These are phyloP conservation scores for Hypomecis punctinalis DNA, from an alignment of 2,888 invertebrate genomes.

Conservation along the genomic window DNA sequence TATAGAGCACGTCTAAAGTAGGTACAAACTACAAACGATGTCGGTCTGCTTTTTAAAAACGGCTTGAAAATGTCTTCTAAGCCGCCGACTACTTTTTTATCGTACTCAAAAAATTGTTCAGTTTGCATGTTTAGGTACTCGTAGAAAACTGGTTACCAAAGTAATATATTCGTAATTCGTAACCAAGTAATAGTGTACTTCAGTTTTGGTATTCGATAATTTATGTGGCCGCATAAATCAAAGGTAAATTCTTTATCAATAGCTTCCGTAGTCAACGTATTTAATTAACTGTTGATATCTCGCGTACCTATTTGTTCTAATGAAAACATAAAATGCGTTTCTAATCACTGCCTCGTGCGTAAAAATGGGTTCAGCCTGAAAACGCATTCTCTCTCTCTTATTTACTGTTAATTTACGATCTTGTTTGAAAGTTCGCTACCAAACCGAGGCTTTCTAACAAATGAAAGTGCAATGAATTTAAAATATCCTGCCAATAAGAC, in stretches of 20 bases:
- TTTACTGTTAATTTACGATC: background rate
- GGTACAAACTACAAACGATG: too few relatives aligned
- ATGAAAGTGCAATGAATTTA: slow-evolving; percentile 7
- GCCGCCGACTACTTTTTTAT: too few relatives aligned
- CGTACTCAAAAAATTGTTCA: too few relatives aligned
- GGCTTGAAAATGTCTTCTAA: too few relatives aligned
- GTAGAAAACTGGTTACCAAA: too few relatives aligned
- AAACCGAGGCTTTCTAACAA: background rate
- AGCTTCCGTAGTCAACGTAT: background rate
- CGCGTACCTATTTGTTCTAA: slow-evolving; percentile 5
- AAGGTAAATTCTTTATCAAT: background rate
- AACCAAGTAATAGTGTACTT: too few relatives aligned
- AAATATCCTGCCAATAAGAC: background rate
- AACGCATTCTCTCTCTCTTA: background rate
- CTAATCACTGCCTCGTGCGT: slow-evolving; percentile 5
- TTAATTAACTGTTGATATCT: slow-evolving; percentile 8
- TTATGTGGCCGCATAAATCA: too few relatives aligned
- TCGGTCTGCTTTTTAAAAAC: too few relatives aligned
- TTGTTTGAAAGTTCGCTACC: background rate
- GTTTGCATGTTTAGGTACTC: too few relatives aligned
- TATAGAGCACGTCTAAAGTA: too few relatives aligned
- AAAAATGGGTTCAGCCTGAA: slow-evolving; percentile 3
- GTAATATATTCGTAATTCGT: too few relatives aligned
- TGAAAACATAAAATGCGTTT: background rate
- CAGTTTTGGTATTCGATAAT: too few relatives aligned